Base-by-base conservation (phyloP, 2,797 vertebrate species). In the Chrosomus eos region DNA sequence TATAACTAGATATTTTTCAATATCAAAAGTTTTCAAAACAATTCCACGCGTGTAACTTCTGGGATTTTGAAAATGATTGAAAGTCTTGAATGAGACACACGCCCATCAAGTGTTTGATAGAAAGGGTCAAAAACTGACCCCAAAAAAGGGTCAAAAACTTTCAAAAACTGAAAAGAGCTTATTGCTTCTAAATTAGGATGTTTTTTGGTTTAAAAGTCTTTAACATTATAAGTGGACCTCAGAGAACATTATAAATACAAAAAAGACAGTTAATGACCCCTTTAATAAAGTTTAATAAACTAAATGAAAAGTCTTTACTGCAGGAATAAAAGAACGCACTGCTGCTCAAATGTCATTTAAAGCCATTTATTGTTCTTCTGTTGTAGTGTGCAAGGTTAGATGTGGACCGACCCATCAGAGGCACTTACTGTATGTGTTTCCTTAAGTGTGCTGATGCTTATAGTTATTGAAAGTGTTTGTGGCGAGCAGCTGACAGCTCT, bases 401-500 rank as follows among this genome's bases (percentile, higher is more conserved):
- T 11, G 18, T 19, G 33, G 23, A 40, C 74, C 6, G 26, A 66
- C 21, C 19, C 26, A 23, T 79, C 26, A 21, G 21, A 31, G 40
- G 13, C 48, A 48, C 43, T 68, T 45, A n/a, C n/a, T n/a, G n/a
- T n/a, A 7, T 36, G n/a, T 18, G 62, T 48, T 81, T 43, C 18
- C 16, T 51, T 55, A 51, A 60, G 26, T 45, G 14, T 73, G 21
- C 28, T 67, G 72, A 36, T 64, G 23, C 11, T 13, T 70, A 43
- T 26, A 74, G 80, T 84, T 64, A 68, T 71, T 85, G 58, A 38
- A 86, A 81, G 58, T 45, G 72, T 55, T 77, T 14, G 33, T 55
- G 68, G 45, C 75, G 40, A 84, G 87, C 84, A 89, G 88, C 82
- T 87, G 79, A 64, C 45, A 28, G 78, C 67, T 78, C 81, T 68